Percentiles rank a stretch among this genome's conserved stretches.
Evolutionary conservation across 92 coral and sea anemone species (phyloP).

Genomic region (Palythoa caribaeorum): DNA sequence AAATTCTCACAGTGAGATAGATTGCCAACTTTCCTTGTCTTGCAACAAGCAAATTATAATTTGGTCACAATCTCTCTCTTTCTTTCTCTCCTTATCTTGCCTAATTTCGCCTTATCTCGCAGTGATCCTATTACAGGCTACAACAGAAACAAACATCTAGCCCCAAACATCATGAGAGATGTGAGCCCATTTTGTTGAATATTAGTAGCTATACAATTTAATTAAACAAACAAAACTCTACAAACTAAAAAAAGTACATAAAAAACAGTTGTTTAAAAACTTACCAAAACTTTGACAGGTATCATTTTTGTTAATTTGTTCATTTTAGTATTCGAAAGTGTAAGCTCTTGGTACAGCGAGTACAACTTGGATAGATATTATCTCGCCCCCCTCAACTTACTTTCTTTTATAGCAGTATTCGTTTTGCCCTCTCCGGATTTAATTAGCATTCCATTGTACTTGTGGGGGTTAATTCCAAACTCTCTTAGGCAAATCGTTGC

Average conservation of each 20-base stretch:
- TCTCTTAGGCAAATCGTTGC: not conserved
- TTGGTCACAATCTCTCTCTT: too few species aligned
- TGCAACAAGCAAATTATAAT: too few species aligned
- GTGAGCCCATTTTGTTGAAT: not conserved
- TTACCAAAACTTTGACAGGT: conserved; percentile 27
- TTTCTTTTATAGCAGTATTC: conserved; percentile 24
- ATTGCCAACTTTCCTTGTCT: too few species aligned
- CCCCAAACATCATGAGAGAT: not conserved
- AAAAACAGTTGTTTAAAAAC: not conserved
- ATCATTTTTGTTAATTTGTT: not conserved
- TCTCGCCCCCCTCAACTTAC: not conserved
- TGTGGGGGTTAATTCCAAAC: conserved; percentile 13
- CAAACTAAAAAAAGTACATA: not conserved
- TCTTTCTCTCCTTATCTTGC: too few species aligned
- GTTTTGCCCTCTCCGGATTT: not conserved
- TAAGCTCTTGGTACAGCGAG: not conserved
- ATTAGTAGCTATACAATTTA: not conserved
- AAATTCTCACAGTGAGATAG: too few species aligned
- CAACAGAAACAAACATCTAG: not conserved
- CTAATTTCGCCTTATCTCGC: too few species aligned
- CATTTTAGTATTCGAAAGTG: not conserved
- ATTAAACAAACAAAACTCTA: not conserved
- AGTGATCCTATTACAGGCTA: too few species aligned
- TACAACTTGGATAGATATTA: not conserved
- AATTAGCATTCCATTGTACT: not conserved